These are phyloP conservation scores for Bombus confusus DNA, from an alignment of 1,140 invertebrate genomes.

Conservation along the genomic window DNA sequence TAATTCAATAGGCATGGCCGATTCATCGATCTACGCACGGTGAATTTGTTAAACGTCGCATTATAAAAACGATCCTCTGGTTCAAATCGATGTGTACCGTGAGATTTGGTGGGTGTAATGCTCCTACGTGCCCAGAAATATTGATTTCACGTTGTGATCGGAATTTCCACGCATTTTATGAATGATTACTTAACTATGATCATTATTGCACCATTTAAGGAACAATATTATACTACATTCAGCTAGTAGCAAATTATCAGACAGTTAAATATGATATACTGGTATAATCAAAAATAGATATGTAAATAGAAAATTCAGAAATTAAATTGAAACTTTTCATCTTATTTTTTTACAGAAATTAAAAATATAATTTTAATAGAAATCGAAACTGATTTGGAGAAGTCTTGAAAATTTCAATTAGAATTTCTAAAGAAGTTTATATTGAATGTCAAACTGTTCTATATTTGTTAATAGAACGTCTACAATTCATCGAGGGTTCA, in stretches of 20 bases:
- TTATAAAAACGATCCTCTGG: not conserved
- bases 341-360: not conserved
- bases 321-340: not conserved
- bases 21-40: not conserved
- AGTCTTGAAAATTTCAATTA: too few species aligned
- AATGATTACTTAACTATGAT: not conserved
- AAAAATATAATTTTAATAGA: too few species aligned
- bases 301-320: not conserved
- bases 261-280: too few species aligned
- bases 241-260: not conserved
- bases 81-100: not conserved
- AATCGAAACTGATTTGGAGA: too few species aligned
- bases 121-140: not conserved
- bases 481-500: not conserved
- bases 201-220: not conserved
- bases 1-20: slow-evolving; percentile 13
- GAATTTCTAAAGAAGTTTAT: not conserved
- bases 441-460: not conserved
- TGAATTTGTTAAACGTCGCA: slow-evolving; percentile 17
- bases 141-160: not conserved
- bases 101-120: slow-evolving; percentile 15
- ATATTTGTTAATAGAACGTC: not conserved
- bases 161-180: not conserved
- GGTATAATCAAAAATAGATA: too few species aligned
- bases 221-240: not conserved